Evolutionary conservation across 53 echinoderm and acorn worm genomes (phyloP), one percentile per base, ranked within the genome.

Genomic region (Stichopus horrens): DNA sequence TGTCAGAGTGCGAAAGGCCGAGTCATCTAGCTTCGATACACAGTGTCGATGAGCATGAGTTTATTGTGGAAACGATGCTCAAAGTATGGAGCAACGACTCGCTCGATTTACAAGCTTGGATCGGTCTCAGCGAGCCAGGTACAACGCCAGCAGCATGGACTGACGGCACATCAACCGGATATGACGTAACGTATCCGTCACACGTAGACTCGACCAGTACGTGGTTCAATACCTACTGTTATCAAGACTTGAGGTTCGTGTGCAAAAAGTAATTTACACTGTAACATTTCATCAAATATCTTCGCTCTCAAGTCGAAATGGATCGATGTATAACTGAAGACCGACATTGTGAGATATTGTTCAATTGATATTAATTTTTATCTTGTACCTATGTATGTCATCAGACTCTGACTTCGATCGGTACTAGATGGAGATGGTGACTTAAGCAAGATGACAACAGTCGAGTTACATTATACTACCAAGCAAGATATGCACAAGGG

Each of bases 1-100:
- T 83, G 14, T 83, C 83, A 8, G 83, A 83, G 4, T 83, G 83
- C 57, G 60, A 83, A 23, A 20, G 83, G 59, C 83, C 83, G 8
- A 57, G 83, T 83, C 83, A 83, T 63, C 83, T 83, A 8, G 83
- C 83, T 21, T 83, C 83, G 59, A 63, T 83, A 23, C 83, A 63
- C 58, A 83, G 83, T 59, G 83, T 63, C 60, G 83, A 58, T 4
- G 83, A 83, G 23, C 58, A 83, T 57, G 19, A 20, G 7, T 83
- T 83, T 23, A 58, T 83, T 10, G 66, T 57, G 21, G 60, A 83
- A 7, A 83, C 57, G 13, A 83, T 83, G 65, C 23, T 5, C 21
- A 23, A 23, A 19, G 8, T 83, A 8, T 83, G 83, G 83, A 21
- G 63, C 14, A 23, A 83, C 23, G 83, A 83, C 14, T 7, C 63